Base-by-base conservation (phyloP, 2,113 vertebrate species). In the Melozone crissalis region DNA sequence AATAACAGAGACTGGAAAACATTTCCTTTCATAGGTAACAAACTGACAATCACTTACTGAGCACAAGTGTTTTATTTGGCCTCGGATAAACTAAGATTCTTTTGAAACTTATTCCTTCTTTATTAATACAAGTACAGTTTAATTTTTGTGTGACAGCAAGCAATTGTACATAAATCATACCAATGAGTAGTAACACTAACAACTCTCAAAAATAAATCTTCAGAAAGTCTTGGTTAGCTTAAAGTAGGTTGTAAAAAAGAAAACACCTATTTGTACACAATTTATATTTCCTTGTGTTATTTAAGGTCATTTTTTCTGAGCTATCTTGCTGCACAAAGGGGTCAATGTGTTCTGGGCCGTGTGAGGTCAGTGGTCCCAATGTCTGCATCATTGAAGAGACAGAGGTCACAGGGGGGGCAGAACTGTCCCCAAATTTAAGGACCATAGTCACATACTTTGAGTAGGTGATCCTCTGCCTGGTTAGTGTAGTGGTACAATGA, bases 341-440 rank as follows among this genome's bases (percentile, higher is more conserved):
- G n/a, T 4, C 7, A 17, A 0, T 39, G 13, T 5, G 35, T 69
- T 77, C 46, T 77, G 44, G 44, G 49, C 8, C 9, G 0, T 28
- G 24, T 16, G 47, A 14, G 4, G 54, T 71, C 15, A 9, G 26
- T 52, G 58, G 10, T 43, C 17, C 41, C 37, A 27, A 55, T 28
- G 23, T 9, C 15, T 46, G 18, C 15, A 19, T 21, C 31, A 23
- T 1, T 71, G 54, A 51, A 28, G 52, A 43, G 39, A 35, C 20
- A n/a, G 23, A 69, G 39, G 15, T 69, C 1, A 3, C 18, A 43
- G 21, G 20, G 43, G 26, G 31, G 44, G 5, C 55, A 84, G 51
- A 76, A 33, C 8, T 55, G 41, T 15, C 44, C 28, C 31, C n/a
- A 33, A 0, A 26, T 7, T 28, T 39, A n/a, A 68, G 54, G 41